Base-by-base conservation (phyloP, 2,888 invertebrate genomes). In the Rhaphigaster nebulosa region DNA sequence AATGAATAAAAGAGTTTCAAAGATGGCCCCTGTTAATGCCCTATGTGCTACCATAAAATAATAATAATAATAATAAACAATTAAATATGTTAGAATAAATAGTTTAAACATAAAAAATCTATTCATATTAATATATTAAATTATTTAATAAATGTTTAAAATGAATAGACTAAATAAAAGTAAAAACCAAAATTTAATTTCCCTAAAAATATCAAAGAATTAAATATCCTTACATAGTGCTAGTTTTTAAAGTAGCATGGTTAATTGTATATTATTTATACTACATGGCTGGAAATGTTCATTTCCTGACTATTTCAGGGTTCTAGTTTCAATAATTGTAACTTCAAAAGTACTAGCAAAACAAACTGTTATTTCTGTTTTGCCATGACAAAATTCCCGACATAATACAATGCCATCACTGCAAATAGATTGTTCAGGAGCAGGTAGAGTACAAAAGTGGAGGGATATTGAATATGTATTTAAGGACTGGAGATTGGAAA, bases 341-440 rank as follows among this genome's bases (percentile, higher is more conserved):
- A 54, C 23, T 0, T 26, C 23, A 26, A 56, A 56, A 56, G 6
- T n/a, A 60, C n/a, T 34, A 3, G 38, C 38, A 23, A 88, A 88
- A 88, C 23, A 60, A 88, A 13, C 26, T 52, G 0, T 60, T 12
- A 45, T 52, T 20, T 54, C 18, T 26, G 54, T 34, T 54, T 38
- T 38, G 56, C 87, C 52, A 87, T 87, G 87, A 87, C 52, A 56
- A 56, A 54, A 34, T 52, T 50, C 5, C 84, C n/a, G 13, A 84
- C 4, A n/a, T n/a, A 45, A 84, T 45, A 45, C 41, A 88, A 38
- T 56, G 18, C 10, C 65, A 34, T n/a, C 54, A 41, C 12, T 88
- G n/a, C 88, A 88, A 88, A 88, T 88, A 88, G 88, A 88, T 88
- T 88, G 88, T 88, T 88, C 13, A 88, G 88, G 88, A 88, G 88